Percentiles rank a stretch among this genome's conserved stretches.
phyloP scores from a whole-genome alignment of 2,888 invertebrate species.

The Trissolcus japonicus region DNA sequence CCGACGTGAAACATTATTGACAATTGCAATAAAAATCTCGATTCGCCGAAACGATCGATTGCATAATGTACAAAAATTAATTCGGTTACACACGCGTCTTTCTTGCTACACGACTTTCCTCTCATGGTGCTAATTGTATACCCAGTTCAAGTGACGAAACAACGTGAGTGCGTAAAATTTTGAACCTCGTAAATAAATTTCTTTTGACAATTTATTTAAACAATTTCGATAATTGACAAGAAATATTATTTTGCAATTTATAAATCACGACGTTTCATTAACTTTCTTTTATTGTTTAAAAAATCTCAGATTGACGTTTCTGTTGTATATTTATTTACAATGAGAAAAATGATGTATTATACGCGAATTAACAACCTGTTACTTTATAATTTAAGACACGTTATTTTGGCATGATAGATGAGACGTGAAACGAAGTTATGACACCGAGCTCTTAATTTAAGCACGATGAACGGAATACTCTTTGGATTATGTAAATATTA shows the following conservation, averaged over 20 bases:
- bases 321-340: conserved; percentile 31
- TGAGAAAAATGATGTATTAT: conserved; percentile 29
- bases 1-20: not conserved
- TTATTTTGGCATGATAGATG: conserved; percentile 23
- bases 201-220: too few species aligned
- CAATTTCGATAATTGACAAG: too few species aligned
- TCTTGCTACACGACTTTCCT: conserved; percentile 51
- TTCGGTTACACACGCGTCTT: conserved; percentile 36
- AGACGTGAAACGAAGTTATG: conserved; percentile 25
- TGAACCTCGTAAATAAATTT: too few species aligned
- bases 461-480: conserved; percentile 23
- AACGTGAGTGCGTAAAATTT: conserved; percentile 12
- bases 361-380: not conserved
- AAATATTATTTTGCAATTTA: too few species aligned
- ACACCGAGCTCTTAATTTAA: conserved; percentile 29
- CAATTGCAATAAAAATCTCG: conserved; percentile 11
- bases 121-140: conserved; percentile 52
- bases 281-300: not conserved
- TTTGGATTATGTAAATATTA: conserved; percentile 48
- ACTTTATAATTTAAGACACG: conserved; percentile 17
- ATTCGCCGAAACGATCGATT: conserved; percentile 30
- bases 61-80: conserved; percentile 30
- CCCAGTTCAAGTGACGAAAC: conserved; percentile 40
- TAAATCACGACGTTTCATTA: too few species aligned
- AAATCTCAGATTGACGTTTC: not conserved